Conservation (phyloP, 2,888 invertebrate species). For the Prosapia bicincta region DNA sequence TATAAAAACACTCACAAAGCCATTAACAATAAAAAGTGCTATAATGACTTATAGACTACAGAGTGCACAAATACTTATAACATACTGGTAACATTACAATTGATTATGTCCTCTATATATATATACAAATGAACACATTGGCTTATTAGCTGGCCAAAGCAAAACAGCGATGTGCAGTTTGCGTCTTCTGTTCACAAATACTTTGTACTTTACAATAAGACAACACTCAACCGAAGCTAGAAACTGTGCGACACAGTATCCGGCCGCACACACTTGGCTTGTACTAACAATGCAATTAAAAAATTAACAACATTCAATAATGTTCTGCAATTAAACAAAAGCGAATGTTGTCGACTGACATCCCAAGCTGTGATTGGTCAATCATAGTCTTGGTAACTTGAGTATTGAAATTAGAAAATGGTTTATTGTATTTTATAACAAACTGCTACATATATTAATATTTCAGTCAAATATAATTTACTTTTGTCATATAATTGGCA, state of each 20-base stretch:
- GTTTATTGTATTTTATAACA: conserved; percentile 25
- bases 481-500: conserved; percentile 15
- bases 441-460: conserved; percentile 25
- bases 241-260: conserved; percentile 3
- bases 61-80: conserved; percentile 25
- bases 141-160: conserved; percentile 23
- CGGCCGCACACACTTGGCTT: conserved; percentile 18
- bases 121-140: conserved; percentile 8
- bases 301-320: not conserved
- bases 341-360: conserved; percentile 1
- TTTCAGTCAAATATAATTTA: conserved; percentile 28
- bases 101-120: conserved; percentile 23
- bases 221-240: not conserved
- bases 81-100: conserved; percentile 29
- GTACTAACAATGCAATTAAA: conserved; percentile 24
- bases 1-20: conserved; percentile 23
- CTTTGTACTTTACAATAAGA: conserved; percentile 19
- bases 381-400: conserved; percentile 22
- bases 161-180: conserved; percentile 25
- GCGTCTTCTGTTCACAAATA: not conserved
- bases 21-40: conserved; percentile 24
- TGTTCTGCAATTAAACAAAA: conserved; percentile 4
- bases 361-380: conserved; percentile 12
- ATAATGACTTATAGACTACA: conserved; percentile 26
- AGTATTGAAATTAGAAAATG: conserved; percentile 27